These are phyloP conservation scores for Charina bottae DNA, from an alignment of 2,113 vertebrate species.

Conservation along the genomic window DNA sequence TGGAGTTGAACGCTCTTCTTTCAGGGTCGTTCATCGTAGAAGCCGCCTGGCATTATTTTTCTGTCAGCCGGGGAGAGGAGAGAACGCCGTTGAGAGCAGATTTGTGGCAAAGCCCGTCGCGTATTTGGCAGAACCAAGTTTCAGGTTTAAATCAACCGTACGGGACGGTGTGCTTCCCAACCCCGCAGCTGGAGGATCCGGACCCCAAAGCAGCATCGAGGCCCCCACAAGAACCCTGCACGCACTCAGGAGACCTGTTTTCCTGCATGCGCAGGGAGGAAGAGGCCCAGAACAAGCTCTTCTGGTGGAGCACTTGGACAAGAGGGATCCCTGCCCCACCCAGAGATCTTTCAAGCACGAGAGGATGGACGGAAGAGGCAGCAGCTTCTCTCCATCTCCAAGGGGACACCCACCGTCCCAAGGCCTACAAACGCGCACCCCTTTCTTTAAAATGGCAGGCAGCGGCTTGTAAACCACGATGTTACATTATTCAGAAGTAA, in stretches of 20 bases:
- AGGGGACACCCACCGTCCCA: too few species aligned
- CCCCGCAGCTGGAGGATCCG: too few species aligned
- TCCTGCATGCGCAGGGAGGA: not conserved
- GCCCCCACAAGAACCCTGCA: not conserved
- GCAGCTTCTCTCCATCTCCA: too few species aligned
- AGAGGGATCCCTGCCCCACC: too few species aligned
- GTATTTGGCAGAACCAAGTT: not conserved
- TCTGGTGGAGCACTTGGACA: too few species aligned
- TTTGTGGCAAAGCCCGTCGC: not conserved
- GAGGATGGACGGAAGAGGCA: too few species aligned
- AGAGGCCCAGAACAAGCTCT: too few species aligned
- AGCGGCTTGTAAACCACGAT: not conserved
- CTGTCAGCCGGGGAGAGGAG: not conserved
- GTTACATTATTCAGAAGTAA: not conserved
- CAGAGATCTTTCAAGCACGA: too few species aligned
- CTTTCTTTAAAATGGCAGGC: not conserved
- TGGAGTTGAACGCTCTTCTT: slow-evolving; percentile 78
- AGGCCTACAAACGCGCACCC: not conserved
- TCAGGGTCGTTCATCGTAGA: slow-evolving; percentile 81
- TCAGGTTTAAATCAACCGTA: not conserved
- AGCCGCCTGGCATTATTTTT: slow-evolving; percentile 45
- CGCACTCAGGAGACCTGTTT: not conserved
- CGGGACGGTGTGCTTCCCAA: not conserved
- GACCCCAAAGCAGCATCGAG: not conserved
- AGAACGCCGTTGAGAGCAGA: not conserved